Conservation (phyloP, 2,113 vertebrate genomes). For the Microtus ochrogaster region DNA sequence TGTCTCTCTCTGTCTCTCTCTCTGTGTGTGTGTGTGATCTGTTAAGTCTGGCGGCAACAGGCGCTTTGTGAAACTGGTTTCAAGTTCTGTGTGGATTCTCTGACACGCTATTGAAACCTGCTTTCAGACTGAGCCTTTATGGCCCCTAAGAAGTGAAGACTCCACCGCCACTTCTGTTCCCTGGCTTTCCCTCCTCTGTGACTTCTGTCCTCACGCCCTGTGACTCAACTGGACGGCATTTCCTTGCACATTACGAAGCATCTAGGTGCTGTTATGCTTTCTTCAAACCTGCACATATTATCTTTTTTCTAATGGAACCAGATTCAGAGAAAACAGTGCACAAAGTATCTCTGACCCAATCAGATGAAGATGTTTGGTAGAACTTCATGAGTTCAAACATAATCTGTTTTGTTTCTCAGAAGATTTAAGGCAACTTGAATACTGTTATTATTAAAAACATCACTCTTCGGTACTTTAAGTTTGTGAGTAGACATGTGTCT, state of each 20-base stretch:
- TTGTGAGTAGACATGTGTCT: background rate
- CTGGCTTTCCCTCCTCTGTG: background rate
- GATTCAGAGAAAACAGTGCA: background rate
- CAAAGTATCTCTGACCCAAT: background rate
- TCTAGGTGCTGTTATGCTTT: background rate
- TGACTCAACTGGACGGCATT: background rate
- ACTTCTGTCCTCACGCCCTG: background rate
- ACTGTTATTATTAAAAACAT: background rate
- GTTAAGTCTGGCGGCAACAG: background rate
- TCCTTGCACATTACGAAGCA: background rate
- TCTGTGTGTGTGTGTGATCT: background rate
- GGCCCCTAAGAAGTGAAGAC: background rate
- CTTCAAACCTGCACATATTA: background rate
- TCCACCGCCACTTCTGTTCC: background rate
- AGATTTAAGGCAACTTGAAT: background rate
- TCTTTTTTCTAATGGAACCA: background rate
- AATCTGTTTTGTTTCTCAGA: background rate
- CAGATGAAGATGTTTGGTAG: background rate
- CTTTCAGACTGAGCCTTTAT: background rate
- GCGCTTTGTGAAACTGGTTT: fast-evolving
- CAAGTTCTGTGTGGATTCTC: no score
- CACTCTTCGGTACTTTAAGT: background rate
- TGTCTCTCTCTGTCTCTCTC: background rate
- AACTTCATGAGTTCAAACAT: background rate
- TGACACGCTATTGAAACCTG: background rate